Base-by-base conservation (phyloP, 2,113 vertebrate species). In the Passerina amoena region DNA sequence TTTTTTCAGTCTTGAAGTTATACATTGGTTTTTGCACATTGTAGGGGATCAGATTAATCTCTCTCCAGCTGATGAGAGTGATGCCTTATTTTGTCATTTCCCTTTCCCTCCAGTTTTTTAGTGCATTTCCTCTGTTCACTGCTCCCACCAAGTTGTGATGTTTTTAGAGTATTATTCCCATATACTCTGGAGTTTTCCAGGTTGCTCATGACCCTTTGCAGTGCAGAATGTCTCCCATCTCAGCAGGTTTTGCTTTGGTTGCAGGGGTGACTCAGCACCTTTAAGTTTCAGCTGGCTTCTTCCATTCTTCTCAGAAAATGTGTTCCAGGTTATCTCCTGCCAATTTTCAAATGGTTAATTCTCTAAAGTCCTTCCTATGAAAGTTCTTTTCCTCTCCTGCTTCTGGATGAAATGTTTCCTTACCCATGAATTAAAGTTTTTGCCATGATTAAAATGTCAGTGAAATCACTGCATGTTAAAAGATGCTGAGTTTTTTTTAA, bases 11-110 rank as follows among this genome's bases (percentile, higher is more conserved):
- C 24, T 57, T 70, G 18, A n/a, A 24, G 7, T 44, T 17, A 22
- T 40, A 5, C 5, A 2, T 15, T 35, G 23, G 0, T 7, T 59
- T 93, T 76, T 93, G 30, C 19, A 28, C 16, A 1, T 31, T 18
- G 0, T 14, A 21, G 24, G 4, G 5, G 4, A 18, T 82, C 16
- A 20, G 10, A 51, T 66, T 38, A 42, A 33, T 63, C 5, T 2
- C 6, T 73, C 18, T 56, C 21, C 16, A 17, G 37, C 44, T 60
- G 6, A 54, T 68, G 48, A 69, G 35, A 23, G 33, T 0, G 0
- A 35, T 78, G n/a, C 22, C 19, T 82, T 30, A 11, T 73, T 54
- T 69, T 79, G 38, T 44, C 3, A 7, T 63, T 79, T 66, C 24
- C 15, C 14, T 69, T 48, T 24, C 27, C 9, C 16, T 65, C 11